Evolutionary conservation across 2,113 vertebrate species (phyloP), one percentile per base, ranked within the genome.

Genomic region (Datnioides undecimradiatus): DNA sequence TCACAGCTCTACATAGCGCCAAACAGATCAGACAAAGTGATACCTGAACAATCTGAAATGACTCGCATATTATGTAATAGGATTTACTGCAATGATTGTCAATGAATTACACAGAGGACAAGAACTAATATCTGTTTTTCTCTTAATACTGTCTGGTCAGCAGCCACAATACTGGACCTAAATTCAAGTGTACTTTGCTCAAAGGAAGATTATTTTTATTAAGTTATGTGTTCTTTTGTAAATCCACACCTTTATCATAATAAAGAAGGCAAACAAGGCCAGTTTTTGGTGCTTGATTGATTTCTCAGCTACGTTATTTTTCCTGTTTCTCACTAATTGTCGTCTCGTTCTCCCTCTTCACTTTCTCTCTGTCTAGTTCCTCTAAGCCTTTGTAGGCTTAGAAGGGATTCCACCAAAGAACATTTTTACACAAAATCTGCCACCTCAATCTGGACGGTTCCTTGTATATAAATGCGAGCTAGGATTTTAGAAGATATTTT

Each of bases 371-470:
- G 12, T 63, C 13, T 45, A 8, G 59, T 55, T 64, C 51, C 33
- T 54, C 62, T 59, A 64, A 71, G 75, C 67, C 58, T 73, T 83
- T 63, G 27, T 23, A 23, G 36, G 55, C 73, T 83, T 82, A 72
- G 51, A 66, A 78, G 57, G 79, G 41, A 82, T 74, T 81, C 59
- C n/a, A 23, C 76, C 58, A 43, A 76, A 73, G 79, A 87, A 51
- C 75, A 52, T 77, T 60, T 81, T 57, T 52, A 86, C 14, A 86
- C 73, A 83, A 72, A 77, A 73, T 84, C 76, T 86, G 72, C 45
- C 73, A 55, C 23, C 59, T 80, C 85, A 84, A 58, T 80, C 85
- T 25, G 75, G 64, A 52, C 46, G 49, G 5, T 62, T 70, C 45
- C 21, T 58, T 41, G 8, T 43, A 66, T 64, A 33, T 51, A 46